Percentiles rank a stretch among this genome's conserved stretches.
Conservation (phyloP, 2,888 invertebrate species). For the Volucella zonaria region DNA sequence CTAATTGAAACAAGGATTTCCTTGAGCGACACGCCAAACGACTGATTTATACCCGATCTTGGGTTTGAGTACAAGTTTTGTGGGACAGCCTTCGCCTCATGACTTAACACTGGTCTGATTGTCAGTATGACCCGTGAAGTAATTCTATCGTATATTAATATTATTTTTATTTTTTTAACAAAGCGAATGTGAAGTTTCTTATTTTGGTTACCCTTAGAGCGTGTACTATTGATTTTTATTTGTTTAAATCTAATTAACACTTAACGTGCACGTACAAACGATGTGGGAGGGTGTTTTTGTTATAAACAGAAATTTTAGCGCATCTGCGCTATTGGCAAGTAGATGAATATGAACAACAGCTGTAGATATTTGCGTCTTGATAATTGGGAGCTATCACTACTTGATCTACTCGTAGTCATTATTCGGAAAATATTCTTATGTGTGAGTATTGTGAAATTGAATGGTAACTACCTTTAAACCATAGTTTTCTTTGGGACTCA, state of each 20-base stretch:
- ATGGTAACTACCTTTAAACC: too few species aligned
- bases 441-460: too few species aligned
- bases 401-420: neutral
- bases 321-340: constrained; percentile 51
- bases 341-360: constrained; percentile 29
- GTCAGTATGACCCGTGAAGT: constrained; percentile 34
- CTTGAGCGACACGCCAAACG: constrained; percentile 10
- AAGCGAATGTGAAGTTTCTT: constrained; percentile 13
- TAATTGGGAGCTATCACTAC: constrained; percentile 44
- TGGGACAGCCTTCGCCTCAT: constrained; percentile 11
- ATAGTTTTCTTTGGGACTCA: too few species aligned
- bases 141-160: neutral
- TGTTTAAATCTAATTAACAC: constrained; percentile 69
- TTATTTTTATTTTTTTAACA: neutral
- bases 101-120: constrained; percentile 50
- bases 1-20: neutral
- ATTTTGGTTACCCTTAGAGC: constrained; percentile 7
- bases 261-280: constrained; percentile 40
- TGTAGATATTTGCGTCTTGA: constrained; percentile 40
- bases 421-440: neutral
- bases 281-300: constrained; percentile 28
- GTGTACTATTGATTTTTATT: constrained; percentile 67
- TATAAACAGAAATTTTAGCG: constrained; percentile 68
- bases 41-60: constrained; percentile 30
- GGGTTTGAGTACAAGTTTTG: constrained; percentile 28